Evolutionary conservation across 2,797 vertebrate species (phyloP), one percentile per base, ranked within the genome.

Genomic region (Myioborus miniatus): DNA sequence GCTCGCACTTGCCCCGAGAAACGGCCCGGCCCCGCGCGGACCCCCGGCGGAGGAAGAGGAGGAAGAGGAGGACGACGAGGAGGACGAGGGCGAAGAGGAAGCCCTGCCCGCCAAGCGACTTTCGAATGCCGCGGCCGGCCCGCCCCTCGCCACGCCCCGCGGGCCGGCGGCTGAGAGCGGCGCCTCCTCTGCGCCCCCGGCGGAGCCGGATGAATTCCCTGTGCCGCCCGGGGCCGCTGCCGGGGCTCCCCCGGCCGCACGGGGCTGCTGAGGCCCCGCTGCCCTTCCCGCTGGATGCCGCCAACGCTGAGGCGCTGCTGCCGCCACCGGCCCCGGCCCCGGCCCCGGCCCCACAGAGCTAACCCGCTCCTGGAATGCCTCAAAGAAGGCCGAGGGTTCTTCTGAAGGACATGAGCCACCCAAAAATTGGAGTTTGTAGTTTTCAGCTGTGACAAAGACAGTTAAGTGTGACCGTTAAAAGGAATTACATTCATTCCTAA

Each of bases 151-250:
- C 4, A 36, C 75, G 68, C 80, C 24, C 74, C 75, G n/a, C 39
- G 5, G 8, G 4, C 17, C 3, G 74, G 50, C 11, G 24, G 36
- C 5, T 8, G 2, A 1, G 0, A 10, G 4, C 1, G 19, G n/a
- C 3, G 1, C 1, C 0, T 8, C 3, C 0, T 0, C 0, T 2
- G 26, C 9, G 12, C 7, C 12, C 12, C 49, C 12, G 12, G 26
- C 47, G 49, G 26, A 9, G 29, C 18, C 12, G 18, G 11, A 19
- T 12, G 50, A 19, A 1, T 7, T 20, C 11, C 8, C 11, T 19
- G 11, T 18, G 50, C 6, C 4, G 2, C 16, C 1, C 6, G 17
- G 50, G 14, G 50, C 11, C 2, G 15, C 26, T 8, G 46, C 23
- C 32, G 21, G 34, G 34, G 13, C 20, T 55, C 12, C 9, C 53